A percentile compares a stretch with the other conserved stretches of the same genome.
Conservation (phyloP, 2,797 vertebrate genomes). For the Sylvilagus floridanus region DNA sequence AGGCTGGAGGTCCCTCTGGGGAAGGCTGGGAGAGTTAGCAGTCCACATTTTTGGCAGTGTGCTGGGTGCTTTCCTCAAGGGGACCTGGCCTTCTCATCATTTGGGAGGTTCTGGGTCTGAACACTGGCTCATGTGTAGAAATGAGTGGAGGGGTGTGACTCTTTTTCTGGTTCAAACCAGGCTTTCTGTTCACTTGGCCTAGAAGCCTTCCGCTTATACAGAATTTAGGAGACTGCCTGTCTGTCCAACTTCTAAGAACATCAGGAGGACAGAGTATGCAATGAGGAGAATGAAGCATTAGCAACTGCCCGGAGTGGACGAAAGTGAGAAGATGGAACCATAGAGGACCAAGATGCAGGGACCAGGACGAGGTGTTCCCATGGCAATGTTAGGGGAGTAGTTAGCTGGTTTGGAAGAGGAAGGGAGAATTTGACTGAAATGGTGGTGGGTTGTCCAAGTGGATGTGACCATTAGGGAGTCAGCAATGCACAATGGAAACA, state of each 20-base stretch:
- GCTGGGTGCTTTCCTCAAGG: not conserved
- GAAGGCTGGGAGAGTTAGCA: not conserved
- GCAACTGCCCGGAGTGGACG: not conserved
- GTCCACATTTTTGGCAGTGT: not conserved
- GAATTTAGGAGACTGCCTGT: not conserved
- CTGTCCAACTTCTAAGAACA: not conserved
- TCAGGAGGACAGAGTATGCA: too few relatives aligned
- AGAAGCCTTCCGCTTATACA: not conserved
- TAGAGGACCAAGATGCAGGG: not conserved
- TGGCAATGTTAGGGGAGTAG: not conserved
- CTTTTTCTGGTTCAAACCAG: not conserved
- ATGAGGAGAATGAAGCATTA: not conserved
- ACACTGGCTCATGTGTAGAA: not conserved
- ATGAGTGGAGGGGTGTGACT: fast-evolving
- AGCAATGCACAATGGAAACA: fast-evolving
- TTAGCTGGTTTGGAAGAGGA: not conserved
- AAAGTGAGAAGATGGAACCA: not conserved
- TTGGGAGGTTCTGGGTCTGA: not conserved
- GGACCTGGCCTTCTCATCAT: not conserved
- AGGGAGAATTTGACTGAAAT: not conserved
- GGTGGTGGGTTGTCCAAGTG: too few relatives aligned
- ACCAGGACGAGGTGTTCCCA: too few relatives aligned
- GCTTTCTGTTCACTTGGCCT: not conserved
- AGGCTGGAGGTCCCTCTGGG: not conserved
- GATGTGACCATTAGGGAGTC: not conserved